phyloP scores from a whole-genome alignment of 1,140 invertebrate genomes.

The Cherax quadricarinatus region DNA sequence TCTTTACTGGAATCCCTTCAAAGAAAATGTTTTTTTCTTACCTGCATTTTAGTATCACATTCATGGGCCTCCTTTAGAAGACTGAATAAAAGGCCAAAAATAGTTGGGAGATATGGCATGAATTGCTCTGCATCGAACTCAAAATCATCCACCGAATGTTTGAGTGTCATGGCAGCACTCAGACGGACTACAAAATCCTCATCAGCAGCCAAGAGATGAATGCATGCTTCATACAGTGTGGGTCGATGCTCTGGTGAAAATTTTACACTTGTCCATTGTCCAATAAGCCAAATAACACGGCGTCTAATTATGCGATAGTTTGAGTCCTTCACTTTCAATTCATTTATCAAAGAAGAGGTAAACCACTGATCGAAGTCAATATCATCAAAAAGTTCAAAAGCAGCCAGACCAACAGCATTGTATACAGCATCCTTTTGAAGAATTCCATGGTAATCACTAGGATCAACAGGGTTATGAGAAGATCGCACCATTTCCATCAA shows the following conservation, averaged over 20 bases:
- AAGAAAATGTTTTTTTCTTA: conserved; percentile 74
- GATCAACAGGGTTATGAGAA: conserved; percentile 81
- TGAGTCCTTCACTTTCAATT: conserved; percentile 87
- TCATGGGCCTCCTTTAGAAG: conserved; percentile 92
- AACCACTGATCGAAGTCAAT: conserved; percentile 97
- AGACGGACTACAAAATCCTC: conserved; percentile 84
- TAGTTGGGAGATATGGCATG: conserved; percentile 86
- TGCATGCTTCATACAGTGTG: conserved; percentile 75
- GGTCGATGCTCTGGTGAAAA: conserved; percentile 87
- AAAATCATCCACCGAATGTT: conserved; percentile 92
- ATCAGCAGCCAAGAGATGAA: conserved; percentile 74
- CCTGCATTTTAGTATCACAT: conserved; percentile 86
- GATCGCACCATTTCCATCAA: conserved; percentile 84
- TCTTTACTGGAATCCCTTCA: background rate
- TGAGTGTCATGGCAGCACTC: conserved; percentile 86
- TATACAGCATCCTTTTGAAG: conserved; percentile 96
- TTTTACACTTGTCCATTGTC: conserved; percentile 91
- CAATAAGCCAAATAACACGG: conserved; percentile 91
- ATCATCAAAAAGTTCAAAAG: conserved; percentile 94
- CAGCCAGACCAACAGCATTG: conserved; percentile 92
- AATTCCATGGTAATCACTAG: conserved; percentile 86
- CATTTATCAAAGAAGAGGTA: conserved; percentile 86
- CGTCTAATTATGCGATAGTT: conserved; percentile 93
- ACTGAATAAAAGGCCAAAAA: conserved; percentile 88
- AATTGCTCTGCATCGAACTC: conserved; percentile 93